phyloP scores from a whole-genome alignment of 2,797 vertebrate genomes.

The Falco biarmicus region DNA sequence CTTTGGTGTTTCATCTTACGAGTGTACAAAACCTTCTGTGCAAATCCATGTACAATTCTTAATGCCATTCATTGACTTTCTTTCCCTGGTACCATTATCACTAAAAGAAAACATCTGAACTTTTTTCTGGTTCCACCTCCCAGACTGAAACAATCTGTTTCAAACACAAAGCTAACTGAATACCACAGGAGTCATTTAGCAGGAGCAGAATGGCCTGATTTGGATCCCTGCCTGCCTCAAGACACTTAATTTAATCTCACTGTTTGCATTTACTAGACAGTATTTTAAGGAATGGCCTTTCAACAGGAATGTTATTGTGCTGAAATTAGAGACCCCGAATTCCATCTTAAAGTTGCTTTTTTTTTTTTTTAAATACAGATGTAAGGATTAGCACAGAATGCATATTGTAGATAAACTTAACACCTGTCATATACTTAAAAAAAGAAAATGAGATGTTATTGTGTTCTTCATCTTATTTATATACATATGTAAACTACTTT shows the following conservation, averaged over 20 bases:
- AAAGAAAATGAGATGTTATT: not conserved
- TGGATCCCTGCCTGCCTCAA: not conserved
- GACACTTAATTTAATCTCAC: not conserved
- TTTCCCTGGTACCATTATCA: not conserved
- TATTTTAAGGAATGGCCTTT: not conserved
- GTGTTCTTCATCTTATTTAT: not conserved
- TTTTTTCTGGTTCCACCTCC: not conserved
- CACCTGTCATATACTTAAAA: not conserved
- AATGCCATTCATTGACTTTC: not conserved
- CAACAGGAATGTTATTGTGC: not conserved
- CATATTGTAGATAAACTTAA: not conserved
- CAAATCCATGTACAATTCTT: not conserved
- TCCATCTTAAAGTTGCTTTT: not conserved
- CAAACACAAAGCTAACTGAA: not conserved
- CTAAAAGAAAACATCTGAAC: not conserved
- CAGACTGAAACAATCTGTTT: not conserved
- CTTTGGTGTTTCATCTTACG: not conserved
- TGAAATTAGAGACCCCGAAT: not conserved
- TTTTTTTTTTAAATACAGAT: not conserved
- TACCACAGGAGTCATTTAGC: not conserved
- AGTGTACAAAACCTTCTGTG: not conserved
- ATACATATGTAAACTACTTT: not conserved
- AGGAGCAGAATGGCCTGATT: not conserved
- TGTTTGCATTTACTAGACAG: not conserved
- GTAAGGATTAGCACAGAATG: not conserved